These are phyloP conservation scores for Rhabdomys dilectus DNA, from an alignment of 2,113 vertebrate genomes.

Conservation along the genomic window DNA sequence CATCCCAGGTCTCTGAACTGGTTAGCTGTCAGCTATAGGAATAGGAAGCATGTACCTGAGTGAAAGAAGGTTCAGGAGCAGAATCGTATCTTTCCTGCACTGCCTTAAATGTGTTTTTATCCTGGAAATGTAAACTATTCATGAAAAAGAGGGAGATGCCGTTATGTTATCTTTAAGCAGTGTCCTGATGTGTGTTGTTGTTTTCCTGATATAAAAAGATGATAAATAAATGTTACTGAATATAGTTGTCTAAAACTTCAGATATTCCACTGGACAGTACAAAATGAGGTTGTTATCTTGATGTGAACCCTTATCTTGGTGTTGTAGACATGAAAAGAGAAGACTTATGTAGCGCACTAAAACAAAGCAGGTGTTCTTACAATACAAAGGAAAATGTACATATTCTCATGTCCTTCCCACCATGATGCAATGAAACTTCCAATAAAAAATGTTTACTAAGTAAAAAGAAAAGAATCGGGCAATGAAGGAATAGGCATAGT, in stretches of 20 bases:
- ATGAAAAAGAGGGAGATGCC: neutral
- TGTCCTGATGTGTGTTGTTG: neutral
- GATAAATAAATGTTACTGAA: slow-evolving; percentile 10
- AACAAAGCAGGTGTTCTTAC: neutral
- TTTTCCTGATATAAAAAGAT: neutral
- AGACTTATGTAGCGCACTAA: neutral
- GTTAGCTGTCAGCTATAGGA: neutral
- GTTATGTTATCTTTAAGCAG: neutral
- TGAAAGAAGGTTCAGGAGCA: neutral
- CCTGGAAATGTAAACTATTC: neutral
- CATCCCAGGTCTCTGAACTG: neutral
- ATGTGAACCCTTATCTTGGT: neutral
- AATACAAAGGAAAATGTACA: neutral
- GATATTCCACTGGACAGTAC: neutral
- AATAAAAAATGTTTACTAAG: neutral
- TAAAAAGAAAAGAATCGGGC: neutral
- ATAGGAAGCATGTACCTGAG: neutral
- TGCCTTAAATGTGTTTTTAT: neutral
- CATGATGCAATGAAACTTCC: neutral
- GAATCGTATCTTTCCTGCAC: neutral
- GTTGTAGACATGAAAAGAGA: neutral
- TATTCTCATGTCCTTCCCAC: neutral
- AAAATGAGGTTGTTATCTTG: neutral
- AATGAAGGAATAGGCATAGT: neutral
- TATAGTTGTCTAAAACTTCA: neutral